A percentile compares a stretch with the other conserved stretches of the same genome.
Evolutionary conservation across 2,113 vertebrate species (phyloP).

Genomic region (Cyprinodon variegatus): DNA sequence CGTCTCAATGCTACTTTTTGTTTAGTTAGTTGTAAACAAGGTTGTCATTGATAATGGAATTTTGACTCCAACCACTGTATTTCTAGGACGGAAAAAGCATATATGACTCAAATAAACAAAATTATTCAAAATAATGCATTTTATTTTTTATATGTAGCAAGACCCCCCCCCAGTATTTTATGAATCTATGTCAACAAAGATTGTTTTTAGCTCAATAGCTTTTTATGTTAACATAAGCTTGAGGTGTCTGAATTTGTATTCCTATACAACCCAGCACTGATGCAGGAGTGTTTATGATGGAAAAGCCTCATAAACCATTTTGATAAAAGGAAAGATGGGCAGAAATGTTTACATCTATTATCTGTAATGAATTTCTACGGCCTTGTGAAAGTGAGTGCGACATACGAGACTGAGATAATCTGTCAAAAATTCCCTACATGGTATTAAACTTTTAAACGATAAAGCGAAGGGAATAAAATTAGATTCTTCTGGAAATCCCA

Average conservation of each 20-base stretch:
- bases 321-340: not conserved
- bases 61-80: not conserved
- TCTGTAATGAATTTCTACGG: slow-evolving; percentile 5
- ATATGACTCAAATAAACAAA: not conserved
- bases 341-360: not conserved
- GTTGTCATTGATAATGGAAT: not conserved
- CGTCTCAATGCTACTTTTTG: not conserved
- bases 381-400: not conserved
- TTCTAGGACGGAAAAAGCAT: not conserved
- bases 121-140: not conserved
- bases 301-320: not conserved
- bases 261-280: not conserved
- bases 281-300: not conserved
- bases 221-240: not conserved
- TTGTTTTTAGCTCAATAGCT: not conserved
- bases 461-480: not conserved
- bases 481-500: slow-evolving; percentile 3
- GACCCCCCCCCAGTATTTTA: too few species aligned
- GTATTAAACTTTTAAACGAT: not conserved
- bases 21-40: not conserved
- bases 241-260: not conserved
- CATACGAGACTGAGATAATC: slow-evolving; percentile 1
- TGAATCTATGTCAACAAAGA: too few species aligned
- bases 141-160: not conserved
- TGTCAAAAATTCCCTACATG: not conserved